Base-by-base conservation (phyloP, 2,797 vertebrate species). In the Loriculus beryllinus region DNA sequence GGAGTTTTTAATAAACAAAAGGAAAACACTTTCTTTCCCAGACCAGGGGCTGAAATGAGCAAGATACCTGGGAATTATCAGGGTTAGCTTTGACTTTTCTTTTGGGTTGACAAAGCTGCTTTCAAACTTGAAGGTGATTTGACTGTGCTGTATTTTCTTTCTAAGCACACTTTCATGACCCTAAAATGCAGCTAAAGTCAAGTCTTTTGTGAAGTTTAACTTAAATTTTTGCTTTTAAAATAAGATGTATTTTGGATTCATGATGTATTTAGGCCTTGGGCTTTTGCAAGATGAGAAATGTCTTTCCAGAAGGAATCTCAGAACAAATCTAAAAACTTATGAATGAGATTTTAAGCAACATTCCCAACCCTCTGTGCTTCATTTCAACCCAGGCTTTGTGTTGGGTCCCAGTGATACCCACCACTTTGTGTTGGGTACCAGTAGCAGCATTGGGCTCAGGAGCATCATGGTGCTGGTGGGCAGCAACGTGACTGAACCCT, bases 221-320 rank as follows among this genome's bases (percentile, higher is more conserved):
- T 94, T 88, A 31, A 72, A 64, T 80, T 88, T 88, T 83, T 86
- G 28, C 72, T 95, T 93, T 86, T 69, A 82, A 89, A 96, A 74
- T 80, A 65, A 54, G 49, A 40, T 13, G 28, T 83, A 82, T 79
- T 92, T 92, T 76, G 64, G 77, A 70, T 92, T 84, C 0, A 4
- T 9, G 40, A 88, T 86, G 79, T 67, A 21, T 87, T 71, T 28
- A 29, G 85, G 88, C 72, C 25, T 29, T 81, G 88, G 85, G 31
- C 67, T 94, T 82, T 67, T 82, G 65, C 35, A 62, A 71, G 65
- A 88, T 90, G 92, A 82, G 89, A 93, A 93, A 40, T 26, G 26
- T 78, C 94, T 94, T 93, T 97, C 92, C 92, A 70, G 92, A 93
- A 90, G 45, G 72, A 91, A 94, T 92, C 93, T 74, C 90, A 90